These are phyloP conservation scores for Nasua narica DNA, from an alignment of 2,797 vertebrate genomes.

Conservation along the genomic window DNA sequence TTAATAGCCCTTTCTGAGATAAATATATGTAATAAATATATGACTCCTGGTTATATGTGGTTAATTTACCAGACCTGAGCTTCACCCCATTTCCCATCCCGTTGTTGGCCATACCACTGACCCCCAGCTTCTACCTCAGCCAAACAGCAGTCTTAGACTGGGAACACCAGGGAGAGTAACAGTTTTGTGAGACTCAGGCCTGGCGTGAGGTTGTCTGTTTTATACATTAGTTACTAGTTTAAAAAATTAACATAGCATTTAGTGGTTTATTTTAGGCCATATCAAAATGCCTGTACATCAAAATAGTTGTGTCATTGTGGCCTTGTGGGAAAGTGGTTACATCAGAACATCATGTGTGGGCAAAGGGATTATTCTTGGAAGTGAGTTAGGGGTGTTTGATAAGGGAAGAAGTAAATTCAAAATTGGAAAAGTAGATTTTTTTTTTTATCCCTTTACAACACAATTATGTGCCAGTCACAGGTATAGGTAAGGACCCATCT, in stretches of 20 bases:
- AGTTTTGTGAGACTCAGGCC: background rate
- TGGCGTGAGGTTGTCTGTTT: background rate
- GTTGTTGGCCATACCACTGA: background rate
- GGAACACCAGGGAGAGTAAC: background rate
- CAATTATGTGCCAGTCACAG: background rate
- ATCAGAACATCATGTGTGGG: constrained; percentile 2
- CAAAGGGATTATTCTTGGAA: constrained; percentile 34
- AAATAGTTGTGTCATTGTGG: constrained; percentile 20
- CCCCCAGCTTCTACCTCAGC: no score
- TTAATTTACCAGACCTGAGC: background rate
- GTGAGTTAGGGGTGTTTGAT: constrained; percentile 3
- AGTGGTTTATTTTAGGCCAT: constrained; percentile 27
- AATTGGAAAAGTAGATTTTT: background rate
- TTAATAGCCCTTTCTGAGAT: background rate
- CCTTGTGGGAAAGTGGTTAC: constrained; percentile 4
- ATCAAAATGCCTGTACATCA: background rate
- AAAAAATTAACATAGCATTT: background rate
- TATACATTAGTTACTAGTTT: background rate
- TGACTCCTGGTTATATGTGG: background rate
- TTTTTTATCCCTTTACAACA: background rate
- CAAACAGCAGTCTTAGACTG: background rate
- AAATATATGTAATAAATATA: background rate
- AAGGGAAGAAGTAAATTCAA: constrained; percentile 45
- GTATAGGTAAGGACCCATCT: background rate
- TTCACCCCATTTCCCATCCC: background rate